Conservation (phyloP, 2,888 invertebrate genomes). For the Sipha maydis region DNA sequence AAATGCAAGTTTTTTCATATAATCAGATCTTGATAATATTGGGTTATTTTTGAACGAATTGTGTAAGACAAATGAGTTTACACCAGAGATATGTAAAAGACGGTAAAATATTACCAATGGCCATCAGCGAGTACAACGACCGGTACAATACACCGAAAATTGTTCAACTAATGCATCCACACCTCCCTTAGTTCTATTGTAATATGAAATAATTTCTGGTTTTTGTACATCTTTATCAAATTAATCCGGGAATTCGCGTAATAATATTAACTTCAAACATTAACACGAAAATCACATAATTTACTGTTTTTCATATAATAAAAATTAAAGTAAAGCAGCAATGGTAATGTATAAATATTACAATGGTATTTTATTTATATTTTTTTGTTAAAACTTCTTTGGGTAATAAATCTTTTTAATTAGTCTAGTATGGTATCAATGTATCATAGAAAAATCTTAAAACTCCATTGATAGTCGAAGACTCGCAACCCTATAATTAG, state of each 20-base stretch:
- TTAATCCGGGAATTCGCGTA: too few relatives aligned
- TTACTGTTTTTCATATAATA: too few relatives aligned
- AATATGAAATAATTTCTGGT: constrained; percentile 63
- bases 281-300: too few relatives aligned
- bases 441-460: too few relatives aligned
- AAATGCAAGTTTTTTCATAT: constrained; percentile 14
- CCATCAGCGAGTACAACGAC: constrained; percentile 62
- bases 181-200: constrained; percentile 63
- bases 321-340: too few relatives aligned
- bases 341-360: constrained; percentile 46
- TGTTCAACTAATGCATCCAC: constrained; percentile 63
- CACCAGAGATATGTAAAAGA: constrained; percentile 61
- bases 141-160: constrained; percentile 62
- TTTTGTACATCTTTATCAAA: constrained; percentile 59
- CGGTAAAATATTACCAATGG: constrained; percentile 62
- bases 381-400: too few relatives aligned
- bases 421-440: too few relatives aligned
- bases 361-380: constrained; percentile 8
- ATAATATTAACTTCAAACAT: neutral
- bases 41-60: constrained; percentile 27
- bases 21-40: constrained; percentile 34
- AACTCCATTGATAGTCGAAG: too few relatives aligned
- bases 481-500: too few relatives aligned
- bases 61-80: constrained; percentile 35
- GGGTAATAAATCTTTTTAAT: too few relatives aligned